Conservation (phyloP, 2,797 vertebrate species). For the Lutjanus campechanus region DNA sequence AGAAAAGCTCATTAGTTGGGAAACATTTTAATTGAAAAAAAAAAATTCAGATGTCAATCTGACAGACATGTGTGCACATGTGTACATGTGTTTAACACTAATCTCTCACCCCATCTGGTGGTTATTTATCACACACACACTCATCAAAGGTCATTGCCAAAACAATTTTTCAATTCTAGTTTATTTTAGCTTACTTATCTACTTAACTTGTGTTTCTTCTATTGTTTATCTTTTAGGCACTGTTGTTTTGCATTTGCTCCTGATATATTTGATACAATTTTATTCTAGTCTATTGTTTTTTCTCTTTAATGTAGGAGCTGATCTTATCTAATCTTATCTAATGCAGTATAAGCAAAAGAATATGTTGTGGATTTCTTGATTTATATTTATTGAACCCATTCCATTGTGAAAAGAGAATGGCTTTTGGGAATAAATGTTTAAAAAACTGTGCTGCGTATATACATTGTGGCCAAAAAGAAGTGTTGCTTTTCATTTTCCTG, state of each 20-base stretch:
- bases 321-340: too few species aligned
- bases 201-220: too few species aligned
- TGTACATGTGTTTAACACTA: neutral
- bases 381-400: neutral
- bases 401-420: neutral
- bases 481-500: neutral
- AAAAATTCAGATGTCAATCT: neutral
- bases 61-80: rapidly evolving
- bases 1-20: too few species aligned
- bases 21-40: neutral
- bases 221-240: too few species aligned
- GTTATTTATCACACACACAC: conserved; percentile 23
- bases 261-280: too few species aligned
- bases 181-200: too few species aligned
- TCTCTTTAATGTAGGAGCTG: too few species aligned
- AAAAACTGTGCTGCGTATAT: neutral
- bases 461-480: neutral
- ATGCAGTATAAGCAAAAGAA: too few species aligned
- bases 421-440: neutral
- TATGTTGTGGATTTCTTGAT: neutral
- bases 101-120: conserved; percentile 61
- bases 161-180: too few species aligned
- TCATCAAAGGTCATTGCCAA: too few species aligned
- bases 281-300: too few species aligned
- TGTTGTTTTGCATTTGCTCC: too few species aligned